These are phyloP conservation scores for Pteropus rufus DNA, from an alignment of 2,797 vertebrate species.

Conservation along the genomic window DNA sequence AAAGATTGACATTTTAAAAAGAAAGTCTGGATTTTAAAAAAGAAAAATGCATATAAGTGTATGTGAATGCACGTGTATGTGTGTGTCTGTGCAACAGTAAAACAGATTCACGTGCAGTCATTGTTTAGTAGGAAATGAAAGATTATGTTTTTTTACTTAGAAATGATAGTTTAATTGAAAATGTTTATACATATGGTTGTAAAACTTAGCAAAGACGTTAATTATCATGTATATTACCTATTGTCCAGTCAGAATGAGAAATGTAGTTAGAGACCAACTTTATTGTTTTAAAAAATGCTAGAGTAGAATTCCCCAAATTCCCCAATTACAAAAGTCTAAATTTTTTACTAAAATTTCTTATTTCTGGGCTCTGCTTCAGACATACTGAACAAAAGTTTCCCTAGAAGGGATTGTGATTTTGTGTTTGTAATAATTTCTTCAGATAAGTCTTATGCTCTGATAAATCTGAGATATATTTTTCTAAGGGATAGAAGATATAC, in stretches of 20 bases:
- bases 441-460: neutral
- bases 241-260: neutral
- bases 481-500: neutral
- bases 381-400: neutral
- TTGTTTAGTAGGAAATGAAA: neutral
- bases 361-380: neutral
- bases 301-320: neutral
- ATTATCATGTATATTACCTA: neutral
- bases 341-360: neutral
- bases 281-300: neutral
- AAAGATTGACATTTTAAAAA: neutral
- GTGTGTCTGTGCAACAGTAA: neutral
- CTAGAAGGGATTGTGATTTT: neutral
- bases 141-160: neutral
- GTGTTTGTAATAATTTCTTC: neutral
- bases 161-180: neutral
- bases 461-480: neutral
- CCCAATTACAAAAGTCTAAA: neutral
- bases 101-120: neutral
- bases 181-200: neutral
- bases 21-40: neutral
- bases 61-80: accelerated
- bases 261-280: neutral
- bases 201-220: neutral
- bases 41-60: neutral